Base-by-base conservation (phyloP, 2,888 invertebrate species). In the Amaurobius ferox region DNA sequence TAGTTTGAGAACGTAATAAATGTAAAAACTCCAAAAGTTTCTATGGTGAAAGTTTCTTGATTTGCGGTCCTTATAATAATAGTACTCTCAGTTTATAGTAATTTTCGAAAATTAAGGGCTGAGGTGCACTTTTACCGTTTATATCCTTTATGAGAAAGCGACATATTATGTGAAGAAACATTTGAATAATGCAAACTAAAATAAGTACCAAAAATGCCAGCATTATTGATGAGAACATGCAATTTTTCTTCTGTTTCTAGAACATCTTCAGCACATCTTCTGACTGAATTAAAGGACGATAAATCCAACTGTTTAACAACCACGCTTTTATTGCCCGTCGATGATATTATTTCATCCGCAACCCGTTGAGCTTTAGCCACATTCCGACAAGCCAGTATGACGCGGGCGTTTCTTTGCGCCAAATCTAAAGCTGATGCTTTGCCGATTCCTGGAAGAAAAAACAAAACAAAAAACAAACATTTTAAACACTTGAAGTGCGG, bases 351-450 rank as follows among this genome's bases (percentile, higher is more conserved):
- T 48, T 91, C 90, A 19, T 89, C 79, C 19, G 89, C 88, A 2
- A 94, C 93, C 90, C 93, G 93, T 90, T 94, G 94, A 6, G 96
- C 96, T 0, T 93, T 93, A 64, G 94, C 94, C 89, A 95, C 89
- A 90, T 96, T 95, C 89, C 97, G 93, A 91, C 97, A 97, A 0
- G 96, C 97, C 94, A 97, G 94, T 86, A 97, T 95, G 40, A 97
- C 93, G 83, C 94, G 93, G 0, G 96, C 97, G 79, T 91, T 91
- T 90, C 89, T 78, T 35, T 64, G 77, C 16, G 90, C 90, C 30
- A 90, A 48, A 19, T 89, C 89, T 7, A 35, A 48, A 5, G 90
- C 90, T 1, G 89, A 88, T 40, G 88, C 88, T 35, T 88, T 88
- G 6, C 90, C 90, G 48, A 90, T 89, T 91, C 89, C 89, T 83